Evolutionary conservation across 64 coral and sea anemone genomes (phyloP).

Genomic region (Trachythela sp.): DNA sequence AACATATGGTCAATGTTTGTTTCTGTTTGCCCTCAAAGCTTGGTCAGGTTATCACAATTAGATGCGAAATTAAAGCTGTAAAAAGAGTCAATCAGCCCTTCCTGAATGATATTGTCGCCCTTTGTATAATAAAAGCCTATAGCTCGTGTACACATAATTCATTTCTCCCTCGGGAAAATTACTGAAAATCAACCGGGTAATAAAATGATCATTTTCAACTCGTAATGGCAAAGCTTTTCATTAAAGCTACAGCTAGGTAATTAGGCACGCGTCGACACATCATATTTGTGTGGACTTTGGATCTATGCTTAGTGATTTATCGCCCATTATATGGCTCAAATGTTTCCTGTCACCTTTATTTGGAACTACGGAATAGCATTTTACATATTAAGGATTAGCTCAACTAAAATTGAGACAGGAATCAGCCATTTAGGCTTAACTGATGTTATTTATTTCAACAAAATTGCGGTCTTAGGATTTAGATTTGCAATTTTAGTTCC

Average conservation of each 20-base stretch:
- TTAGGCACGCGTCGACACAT: not conserved
- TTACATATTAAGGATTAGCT: too few species aligned
- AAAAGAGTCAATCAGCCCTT: conserved; percentile 3
- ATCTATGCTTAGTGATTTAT: not conserved
- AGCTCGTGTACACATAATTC: not conserved
- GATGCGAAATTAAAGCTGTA: not conserved
- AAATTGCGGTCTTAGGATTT: not conserved
- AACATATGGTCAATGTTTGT: not conserved
- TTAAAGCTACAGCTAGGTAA: not conserved
- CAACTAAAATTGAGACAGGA: too few species aligned
- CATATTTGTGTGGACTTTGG: not conserved
- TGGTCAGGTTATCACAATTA: not conserved
- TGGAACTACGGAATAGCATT: too few species aligned
- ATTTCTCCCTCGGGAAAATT: not conserved
- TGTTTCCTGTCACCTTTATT: not conserved
- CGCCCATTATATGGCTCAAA: not conserved
- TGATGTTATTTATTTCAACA: too few species aligned
- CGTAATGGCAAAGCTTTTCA: not conserved
- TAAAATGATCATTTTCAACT: not conserved
- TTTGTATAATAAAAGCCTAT: not conserved
- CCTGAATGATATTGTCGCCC: not conserved
- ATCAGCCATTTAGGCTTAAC: too few species aligned
- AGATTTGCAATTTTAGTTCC: not conserved
- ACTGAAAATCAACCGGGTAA: too few species aligned
- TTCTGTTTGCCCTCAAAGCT: not conserved